These are phyloP conservation scores for Neolamprologus ventralis DNA, from an alignment of 2,113 vertebrate genomes.

Conservation along the genomic window DNA sequence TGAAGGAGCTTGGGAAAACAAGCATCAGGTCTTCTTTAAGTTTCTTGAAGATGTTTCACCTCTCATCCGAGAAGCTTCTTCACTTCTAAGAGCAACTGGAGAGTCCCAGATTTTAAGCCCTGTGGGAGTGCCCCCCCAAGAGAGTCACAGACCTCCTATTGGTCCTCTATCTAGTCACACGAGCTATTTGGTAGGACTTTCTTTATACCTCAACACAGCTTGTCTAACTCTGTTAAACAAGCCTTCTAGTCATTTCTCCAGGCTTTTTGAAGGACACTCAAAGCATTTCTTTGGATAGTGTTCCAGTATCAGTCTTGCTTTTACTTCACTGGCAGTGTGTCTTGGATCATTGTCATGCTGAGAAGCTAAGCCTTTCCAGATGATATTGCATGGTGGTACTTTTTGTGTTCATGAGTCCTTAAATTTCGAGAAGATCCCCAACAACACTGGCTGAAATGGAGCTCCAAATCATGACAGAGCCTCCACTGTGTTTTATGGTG, in stretches of 20 bases:
- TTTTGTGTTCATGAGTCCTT: not conserved
- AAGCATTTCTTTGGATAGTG: not conserved
- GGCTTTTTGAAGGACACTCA: not conserved
- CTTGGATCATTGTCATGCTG: not conserved
- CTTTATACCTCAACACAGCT: not conserved
- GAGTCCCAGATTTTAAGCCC: not conserved
- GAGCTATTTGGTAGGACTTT: not conserved
- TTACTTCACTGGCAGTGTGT: not conserved
- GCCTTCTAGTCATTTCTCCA: not conserved
- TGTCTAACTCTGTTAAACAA: not conserved
- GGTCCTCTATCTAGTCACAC: not conserved
- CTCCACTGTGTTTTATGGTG: not conserved
- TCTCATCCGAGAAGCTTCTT: not conserved
- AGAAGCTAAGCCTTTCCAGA: not conserved
- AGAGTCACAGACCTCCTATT: not conserved
- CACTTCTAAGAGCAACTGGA: not conserved
- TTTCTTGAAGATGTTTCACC: not conserved
- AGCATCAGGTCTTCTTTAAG: rapidly evolving
- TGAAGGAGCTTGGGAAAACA: not conserved
- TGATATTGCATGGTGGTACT: not conserved
- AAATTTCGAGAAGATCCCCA: not conserved
- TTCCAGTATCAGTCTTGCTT: not conserved
- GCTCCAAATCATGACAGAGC: not conserved
- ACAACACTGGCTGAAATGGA: not conserved
- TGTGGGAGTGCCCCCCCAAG: rapidly evolving